phyloP scores from a whole-genome alignment of 2,888 invertebrate genomes.

The Campoletis raptor region DNA sequence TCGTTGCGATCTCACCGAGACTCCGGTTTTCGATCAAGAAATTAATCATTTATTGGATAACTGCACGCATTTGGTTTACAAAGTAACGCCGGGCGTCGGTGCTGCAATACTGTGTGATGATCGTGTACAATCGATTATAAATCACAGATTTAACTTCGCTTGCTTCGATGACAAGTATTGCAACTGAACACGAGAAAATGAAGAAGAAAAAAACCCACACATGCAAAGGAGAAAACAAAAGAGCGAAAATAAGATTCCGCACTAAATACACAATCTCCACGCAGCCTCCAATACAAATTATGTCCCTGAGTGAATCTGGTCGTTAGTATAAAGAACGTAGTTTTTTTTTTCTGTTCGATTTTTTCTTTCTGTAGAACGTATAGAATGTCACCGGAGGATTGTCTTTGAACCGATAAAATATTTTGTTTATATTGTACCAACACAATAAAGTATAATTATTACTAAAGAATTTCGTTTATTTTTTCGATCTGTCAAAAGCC shows the following conservation, averaged over 20 bases:
- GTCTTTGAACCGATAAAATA: conserved; percentile 32
- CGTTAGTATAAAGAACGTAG: conserved; percentile 49
- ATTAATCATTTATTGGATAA: conserved; percentile 78
- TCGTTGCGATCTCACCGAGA: conserved; percentile 78
- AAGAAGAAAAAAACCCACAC: not conserved
- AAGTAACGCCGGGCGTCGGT: conserved; percentile 77
- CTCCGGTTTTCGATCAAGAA: conserved; percentile 79
- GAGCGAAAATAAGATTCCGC: conserved; percentile 45
- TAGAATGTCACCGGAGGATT: conserved; percentile 11
- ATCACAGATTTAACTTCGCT: conserved; percentile 75
- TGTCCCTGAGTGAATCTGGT: conserved; percentile 60
- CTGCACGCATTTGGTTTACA: conserved; percentile 79
- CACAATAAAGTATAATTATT: conserved; percentile 58
- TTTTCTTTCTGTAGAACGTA: not conserved
- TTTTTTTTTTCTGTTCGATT: conserved; percentile 43
- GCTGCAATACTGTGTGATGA: conserved; percentile 77
- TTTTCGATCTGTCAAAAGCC: conserved; percentile 34
- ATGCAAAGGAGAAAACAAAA: not conserved
- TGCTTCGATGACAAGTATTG: conserved; percentile 79
- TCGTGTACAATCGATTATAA: conserved; percentile 77
- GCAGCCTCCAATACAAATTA: conserved; percentile 29
- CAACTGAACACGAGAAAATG: conserved; percentile 65
- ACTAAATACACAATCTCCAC: not conserved
- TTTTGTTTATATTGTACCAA: conserved; percentile 63
- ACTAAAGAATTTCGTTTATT: conserved; percentile 60